These are phyloP conservation scores for Nylanderia fulva DNA, from an alignment of 1,140 invertebrate genomes.

Conservation along the genomic window DNA sequence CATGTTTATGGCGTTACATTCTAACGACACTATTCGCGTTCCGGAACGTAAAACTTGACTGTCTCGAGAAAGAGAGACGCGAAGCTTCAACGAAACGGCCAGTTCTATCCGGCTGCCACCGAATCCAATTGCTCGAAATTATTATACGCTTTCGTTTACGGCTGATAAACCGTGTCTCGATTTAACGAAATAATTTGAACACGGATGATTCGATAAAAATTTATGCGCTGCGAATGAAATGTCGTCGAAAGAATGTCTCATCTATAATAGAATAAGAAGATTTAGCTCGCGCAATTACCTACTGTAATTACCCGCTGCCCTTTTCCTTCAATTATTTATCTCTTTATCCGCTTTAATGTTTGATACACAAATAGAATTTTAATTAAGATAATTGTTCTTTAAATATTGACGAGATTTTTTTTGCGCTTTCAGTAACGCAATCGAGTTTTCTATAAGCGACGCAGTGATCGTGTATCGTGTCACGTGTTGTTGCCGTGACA, in stretches of 20 bases:
- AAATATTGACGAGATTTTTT: background rate
- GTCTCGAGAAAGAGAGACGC: constrained; percentile 11
- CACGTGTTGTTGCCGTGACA: background rate
- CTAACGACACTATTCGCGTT: background rate
- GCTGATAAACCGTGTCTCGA: constrained; percentile 18
- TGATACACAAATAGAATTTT: background rate
- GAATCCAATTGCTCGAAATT: background rate
- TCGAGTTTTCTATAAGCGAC: background rate
- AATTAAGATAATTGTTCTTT: constrained; percentile 12
- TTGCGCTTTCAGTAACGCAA: background rate
- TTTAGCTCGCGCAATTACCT: constrained; percentile 13
- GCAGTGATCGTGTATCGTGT: background rate
- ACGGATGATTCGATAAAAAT: constrained; percentile 13
- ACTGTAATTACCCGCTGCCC: background rate
- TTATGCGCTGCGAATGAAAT: background rate
- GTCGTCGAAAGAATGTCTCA: constrained; percentile 18
- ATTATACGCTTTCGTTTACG: constrained; percentile 22
- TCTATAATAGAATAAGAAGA: background rate
- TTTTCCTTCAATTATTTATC: constrained; percentile 28
- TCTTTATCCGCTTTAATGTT: background rate
- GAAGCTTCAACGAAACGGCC: constrained; percentile 31
- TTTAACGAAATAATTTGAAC: constrained; percentile 39
- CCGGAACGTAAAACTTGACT: constrained; percentile 3
- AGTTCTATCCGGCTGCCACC: constrained; percentile 16
- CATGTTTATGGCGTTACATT: constrained; percentile 12